A percentile compares a stretch with the other conserved stretches of the same genome.
Conservation (phyloP, 2,888 invertebrate species). For the Nesidiocoris tenuis region DNA sequence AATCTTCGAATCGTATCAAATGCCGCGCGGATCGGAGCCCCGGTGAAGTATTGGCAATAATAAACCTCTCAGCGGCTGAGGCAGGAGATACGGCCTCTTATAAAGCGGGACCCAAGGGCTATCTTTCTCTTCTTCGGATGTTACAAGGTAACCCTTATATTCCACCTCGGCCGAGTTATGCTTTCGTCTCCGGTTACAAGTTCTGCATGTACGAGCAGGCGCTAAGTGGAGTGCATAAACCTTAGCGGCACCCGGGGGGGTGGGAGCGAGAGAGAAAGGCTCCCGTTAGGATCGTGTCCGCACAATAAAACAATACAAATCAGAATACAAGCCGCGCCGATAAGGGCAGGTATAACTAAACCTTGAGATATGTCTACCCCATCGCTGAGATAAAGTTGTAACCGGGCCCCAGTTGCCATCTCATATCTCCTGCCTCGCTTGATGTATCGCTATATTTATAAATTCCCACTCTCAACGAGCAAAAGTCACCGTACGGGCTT, state of each 20-base stretch:
- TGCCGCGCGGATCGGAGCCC: conserved; percentile 10
- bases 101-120: not conserved
- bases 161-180: conserved; percentile 30
- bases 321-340: conserved; percentile 41
- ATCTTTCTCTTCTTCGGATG: too few species aligned
- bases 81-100: conserved; percentile 36
- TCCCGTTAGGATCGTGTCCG: conserved; percentile 40
- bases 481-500: too few species aligned
- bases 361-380: conserved; percentile 37
- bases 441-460: conserved; percentile 41
- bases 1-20: conserved; percentile 37
- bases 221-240: conserved; percentile 43
- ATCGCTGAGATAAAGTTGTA: conserved; percentile 40
- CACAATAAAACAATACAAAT: conserved; percentile 44
- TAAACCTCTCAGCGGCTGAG: conserved; percentile 39
- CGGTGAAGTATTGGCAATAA: conserved; percentile 39
- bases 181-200: conserved; percentile 38
- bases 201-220: conserved; percentile 30
- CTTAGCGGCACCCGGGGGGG: conserved; percentile 2
- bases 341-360: conserved; percentile 37
- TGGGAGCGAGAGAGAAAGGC: conserved; percentile 10
- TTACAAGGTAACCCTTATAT: too few species aligned
- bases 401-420: conserved; percentile 38
- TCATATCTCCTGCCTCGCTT: conserved; percentile 33
- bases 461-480: conserved; percentile 13